phyloP scores from a whole-genome alignment of 2,113 vertebrate species.

The Trogon surrucura region DNA sequence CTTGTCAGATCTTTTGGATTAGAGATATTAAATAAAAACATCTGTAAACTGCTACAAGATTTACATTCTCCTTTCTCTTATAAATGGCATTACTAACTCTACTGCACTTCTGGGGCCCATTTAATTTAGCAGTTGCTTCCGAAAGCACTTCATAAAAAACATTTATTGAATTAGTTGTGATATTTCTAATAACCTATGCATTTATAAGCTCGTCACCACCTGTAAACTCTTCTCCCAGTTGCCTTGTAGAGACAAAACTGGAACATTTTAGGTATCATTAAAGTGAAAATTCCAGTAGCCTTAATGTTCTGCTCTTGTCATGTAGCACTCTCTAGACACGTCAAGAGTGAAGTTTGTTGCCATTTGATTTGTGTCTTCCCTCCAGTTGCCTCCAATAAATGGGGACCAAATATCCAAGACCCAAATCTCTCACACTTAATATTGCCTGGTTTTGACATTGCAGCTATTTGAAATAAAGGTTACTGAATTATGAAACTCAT shows the following conservation, averaged over 20 bases:
- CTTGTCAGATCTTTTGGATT: slow-evolving; percentile 70
- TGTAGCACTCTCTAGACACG: slow-evolving; percentile 14
- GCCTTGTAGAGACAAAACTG: slow-evolving; percentile 58
- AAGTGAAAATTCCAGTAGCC: slow-evolving; percentile 38
- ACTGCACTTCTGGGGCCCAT: slow-evolving; percentile 58
- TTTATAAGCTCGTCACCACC: slow-evolving; percentile 60
- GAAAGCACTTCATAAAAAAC: slow-evolving; percentile 71
- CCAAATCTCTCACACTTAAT: slow-evolving; percentile 8
- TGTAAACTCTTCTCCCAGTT: slow-evolving; percentile 65
- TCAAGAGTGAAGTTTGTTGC: slow-evolving; percentile 13
- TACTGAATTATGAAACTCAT: background rate
- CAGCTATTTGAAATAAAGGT: background rate
- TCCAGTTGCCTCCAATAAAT: slow-evolving; percentile 27
- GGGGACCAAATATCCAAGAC: background rate
- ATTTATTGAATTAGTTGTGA: slow-evolving; percentile 73
- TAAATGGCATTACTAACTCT: slow-evolving; percentile 66
- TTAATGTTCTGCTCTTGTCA: slow-evolving; percentile 5
- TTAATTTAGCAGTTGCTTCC: slow-evolving; percentile 63
- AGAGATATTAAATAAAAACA: slow-evolving; percentile 69
- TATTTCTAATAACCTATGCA: slow-evolving; percentile 59
- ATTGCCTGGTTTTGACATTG: slow-evolving; percentile 1
- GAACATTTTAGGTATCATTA: slow-evolving; percentile 49
- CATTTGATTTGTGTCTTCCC: slow-evolving; percentile 28
- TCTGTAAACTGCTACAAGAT: slow-evolving; percentile 71
- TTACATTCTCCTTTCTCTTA: slow-evolving; percentile 58